Evolutionary conservation across 1,140 invertebrate species (phyloP).

Genomic region (Diabrotica undecimpunctata): DNA sequence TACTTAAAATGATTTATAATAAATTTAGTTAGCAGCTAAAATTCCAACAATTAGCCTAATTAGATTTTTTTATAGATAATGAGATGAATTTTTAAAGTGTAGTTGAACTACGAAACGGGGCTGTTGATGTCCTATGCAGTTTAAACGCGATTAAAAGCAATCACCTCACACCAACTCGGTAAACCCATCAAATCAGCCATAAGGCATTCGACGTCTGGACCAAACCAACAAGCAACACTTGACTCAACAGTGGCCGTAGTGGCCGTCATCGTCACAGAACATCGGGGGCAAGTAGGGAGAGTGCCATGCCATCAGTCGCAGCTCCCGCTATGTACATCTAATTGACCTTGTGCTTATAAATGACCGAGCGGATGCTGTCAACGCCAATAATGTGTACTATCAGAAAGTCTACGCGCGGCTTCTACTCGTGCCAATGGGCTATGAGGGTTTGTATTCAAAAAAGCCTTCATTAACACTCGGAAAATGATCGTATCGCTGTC

Average conservation of each 20-base stretch:
- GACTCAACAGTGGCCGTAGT: slow-evolving; percentile 17
- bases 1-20: too few species aligned
- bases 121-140: not conserved
- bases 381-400: slow-evolving; percentile 42
- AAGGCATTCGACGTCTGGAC: not conserved
- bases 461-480: slow-evolving; percentile 44
- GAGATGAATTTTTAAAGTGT: too few species aligned
- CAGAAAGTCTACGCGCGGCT: slow-evolving; percentile 33
- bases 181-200: not conserved
- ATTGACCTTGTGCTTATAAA: slow-evolving; percentile 45
- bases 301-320: slow-evolving; percentile 16
- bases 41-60: too few species aligned
- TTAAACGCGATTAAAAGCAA: slow-evolving; percentile 2
- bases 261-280: too few species aligned
- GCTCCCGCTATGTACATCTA: slow-evolving; percentile 31
- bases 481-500: slow-evolving; percentile 44
- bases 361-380: slow-evolving; percentile 42
- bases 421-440: slow-evolving; percentile 34
- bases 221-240: slow-evolving; percentile 10
- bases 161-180: slow-evolving; percentile 2
- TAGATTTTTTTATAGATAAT: too few species aligned
- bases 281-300: not conserved
- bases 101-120: too few species aligned
- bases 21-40: too few species aligned
- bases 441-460: slow-evolving; percentile 39